phyloP scores from a whole-genome alignment of 2,888 invertebrate genomes.

The Bombyx huttoni region DNA sequence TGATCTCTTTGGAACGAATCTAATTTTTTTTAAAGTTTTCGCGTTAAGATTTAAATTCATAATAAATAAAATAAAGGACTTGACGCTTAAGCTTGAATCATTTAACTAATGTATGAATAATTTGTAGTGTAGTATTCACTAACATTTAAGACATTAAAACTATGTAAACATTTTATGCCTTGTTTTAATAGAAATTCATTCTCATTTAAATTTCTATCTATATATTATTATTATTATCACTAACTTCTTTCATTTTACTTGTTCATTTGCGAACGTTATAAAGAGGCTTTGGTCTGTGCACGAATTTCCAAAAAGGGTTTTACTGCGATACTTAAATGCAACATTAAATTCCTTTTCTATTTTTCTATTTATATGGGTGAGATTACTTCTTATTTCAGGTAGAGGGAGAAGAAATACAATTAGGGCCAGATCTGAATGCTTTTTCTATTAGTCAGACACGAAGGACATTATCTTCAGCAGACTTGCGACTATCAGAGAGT shows the following conservation, averaged over 20 bases:
- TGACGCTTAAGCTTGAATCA: slow-evolving; percentile 20
- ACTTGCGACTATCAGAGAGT: slow-evolving; percentile 64
- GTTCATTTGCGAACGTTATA: slow-evolving; percentile 49
- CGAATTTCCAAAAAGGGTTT: slow-evolving; percentile 27
- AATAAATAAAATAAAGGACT: slow-evolving; percentile 2
- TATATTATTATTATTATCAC: slow-evolving; percentile 7
- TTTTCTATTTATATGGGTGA: slow-evolving; percentile 67
- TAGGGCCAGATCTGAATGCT: slow-evolving; percentile 66
- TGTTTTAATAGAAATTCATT: slow-evolving; percentile 41
- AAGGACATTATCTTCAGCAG: slow-evolving; percentile 60
- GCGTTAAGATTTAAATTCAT: slow-evolving; percentile 16
- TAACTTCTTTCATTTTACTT: slow-evolving; percentile 25
- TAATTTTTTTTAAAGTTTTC: slow-evolving; percentile 14
- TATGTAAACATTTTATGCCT: slow-evolving; percentile 32
- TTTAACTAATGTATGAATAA: slow-evolving; percentile 27
- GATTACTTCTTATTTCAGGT: slow-evolving; percentile 72
- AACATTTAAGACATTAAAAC: slow-evolving; percentile 42
- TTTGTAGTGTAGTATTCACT: slow-evolving; percentile 31
- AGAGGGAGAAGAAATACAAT: slow-evolving; percentile 67
- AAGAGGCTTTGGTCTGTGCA: slow-evolving; percentile 70
- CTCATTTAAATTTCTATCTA: slow-evolving; percentile 19
- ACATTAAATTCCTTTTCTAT: slow-evolving; percentile 15
- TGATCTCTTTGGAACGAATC: slow-evolving; percentile 15
- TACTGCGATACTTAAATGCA: slow-evolving; percentile 12
- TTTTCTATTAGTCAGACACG: slow-evolving; percentile 65